phyloP scores from a whole-genome alignment of 2,888 invertebrate species.

The Thymelicus sylvestris region DNA sequence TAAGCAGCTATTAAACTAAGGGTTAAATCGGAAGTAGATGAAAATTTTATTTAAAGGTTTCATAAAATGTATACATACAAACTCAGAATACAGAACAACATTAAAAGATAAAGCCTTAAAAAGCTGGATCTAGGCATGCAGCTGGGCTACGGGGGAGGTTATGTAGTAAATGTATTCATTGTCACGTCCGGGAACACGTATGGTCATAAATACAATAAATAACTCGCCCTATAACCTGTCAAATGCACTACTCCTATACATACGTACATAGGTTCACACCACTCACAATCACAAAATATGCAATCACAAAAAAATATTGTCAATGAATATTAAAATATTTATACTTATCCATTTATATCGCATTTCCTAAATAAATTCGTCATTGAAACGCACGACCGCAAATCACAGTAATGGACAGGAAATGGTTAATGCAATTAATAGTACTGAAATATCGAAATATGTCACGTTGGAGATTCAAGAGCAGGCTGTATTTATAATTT shows the following conservation, averaged over 20 bases:
- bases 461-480: slow-evolving; percentile 8
- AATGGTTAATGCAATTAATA: slow-evolving; percentile 14
- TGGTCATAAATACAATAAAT: background rate
- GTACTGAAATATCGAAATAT: slow-evolving; percentile 15
- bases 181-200: slow-evolving; percentile 8
- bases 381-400: slow-evolving; percentile 12
- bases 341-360: too few species aligned
- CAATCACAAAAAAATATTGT: slow-evolving; percentile 1
- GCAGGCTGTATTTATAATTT: background rate
- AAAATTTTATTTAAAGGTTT: too few species aligned
- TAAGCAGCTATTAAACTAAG: too few species aligned
- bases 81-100: too few species aligned
- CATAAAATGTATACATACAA: too few species aligned
- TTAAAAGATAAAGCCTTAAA: background rate
- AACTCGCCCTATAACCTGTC: background rate
- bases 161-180: slow-evolving; percentile 12
- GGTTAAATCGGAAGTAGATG: too few species aligned
- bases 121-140: background rate
- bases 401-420: slow-evolving; percentile 12
- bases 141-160: slow-evolving; percentile 3
- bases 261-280: too few species aligned
- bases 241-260: background rate
- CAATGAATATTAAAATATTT: background rate
- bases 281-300: too few species aligned
- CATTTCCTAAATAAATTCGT: slow-evolving; percentile 9